Percentiles rank a stretch among this genome's conserved stretches.
These are phyloP conservation scores for Calidris pugnax DNA, from an alignment of 2,113 vertebrate species.

Conservation along the genomic window DNA sequence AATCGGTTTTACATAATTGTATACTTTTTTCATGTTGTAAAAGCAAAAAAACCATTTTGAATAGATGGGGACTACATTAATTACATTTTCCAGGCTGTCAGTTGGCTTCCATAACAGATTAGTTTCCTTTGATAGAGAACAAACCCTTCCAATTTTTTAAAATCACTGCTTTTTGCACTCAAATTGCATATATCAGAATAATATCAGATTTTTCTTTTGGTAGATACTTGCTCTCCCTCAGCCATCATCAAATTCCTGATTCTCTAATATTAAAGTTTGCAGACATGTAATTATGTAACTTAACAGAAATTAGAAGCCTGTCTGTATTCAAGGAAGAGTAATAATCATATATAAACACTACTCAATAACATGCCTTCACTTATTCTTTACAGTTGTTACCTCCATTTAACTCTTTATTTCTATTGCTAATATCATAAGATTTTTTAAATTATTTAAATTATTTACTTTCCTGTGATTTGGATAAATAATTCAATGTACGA, in stretches of 20 bases:
- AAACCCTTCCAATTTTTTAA: neutral
- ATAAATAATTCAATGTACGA: neutral
- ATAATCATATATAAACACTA: neutral
- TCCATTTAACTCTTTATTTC: neutral
- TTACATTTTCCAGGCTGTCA: neutral
- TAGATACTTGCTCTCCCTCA: neutral
- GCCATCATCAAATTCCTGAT: neutral
- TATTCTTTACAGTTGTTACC: neutral
- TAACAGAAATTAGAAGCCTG: neutral
- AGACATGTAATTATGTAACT: neutral
- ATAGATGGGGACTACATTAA: neutral
- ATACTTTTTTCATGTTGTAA: conserved; percentile 24
- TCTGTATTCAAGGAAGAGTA: neutral
- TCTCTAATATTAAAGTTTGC: neutral
- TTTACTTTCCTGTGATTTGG: neutral
- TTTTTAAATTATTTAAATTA: neutral
- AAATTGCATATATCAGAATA: neutral
- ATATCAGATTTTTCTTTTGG: neutral
- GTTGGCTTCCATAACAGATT: neutral
- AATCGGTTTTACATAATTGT: neutral
- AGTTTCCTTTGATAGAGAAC: neutral
- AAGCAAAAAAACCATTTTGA: neutral
- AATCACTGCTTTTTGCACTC: neutral
- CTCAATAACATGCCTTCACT: neutral
- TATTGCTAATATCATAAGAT: neutral